These are phyloP conservation scores for Discoglossus pictus DNA, from an alignment of 2,797 vertebrate genomes.

Conservation along the genomic window DNA sequence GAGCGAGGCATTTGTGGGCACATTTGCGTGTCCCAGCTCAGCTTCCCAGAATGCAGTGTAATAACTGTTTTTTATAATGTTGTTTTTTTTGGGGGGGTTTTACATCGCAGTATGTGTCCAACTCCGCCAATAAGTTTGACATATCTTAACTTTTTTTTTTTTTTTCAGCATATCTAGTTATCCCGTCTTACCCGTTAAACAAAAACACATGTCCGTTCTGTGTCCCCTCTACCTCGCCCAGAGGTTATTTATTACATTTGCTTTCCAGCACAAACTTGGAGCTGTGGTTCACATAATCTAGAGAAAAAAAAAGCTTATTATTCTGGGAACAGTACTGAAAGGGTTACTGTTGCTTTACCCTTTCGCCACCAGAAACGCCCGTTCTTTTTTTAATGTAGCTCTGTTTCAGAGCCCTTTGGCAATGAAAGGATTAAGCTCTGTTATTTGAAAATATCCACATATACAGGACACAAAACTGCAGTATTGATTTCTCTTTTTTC, in stretches of 20 bases:
- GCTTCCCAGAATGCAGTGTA: too few relatives aligned
- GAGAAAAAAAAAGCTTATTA: conserved; percentile 65
- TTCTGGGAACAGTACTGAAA: conserved; percentile 70
- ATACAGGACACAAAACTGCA: conserved; percentile 74
- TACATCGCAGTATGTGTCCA: too few relatives aligned
- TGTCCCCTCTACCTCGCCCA: conserved; percentile 67
- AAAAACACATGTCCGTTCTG: conserved; percentile 62
- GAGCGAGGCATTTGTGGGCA: too few relatives aligned
- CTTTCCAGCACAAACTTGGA: conserved; percentile 61
- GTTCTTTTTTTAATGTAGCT: too few relatives aligned
- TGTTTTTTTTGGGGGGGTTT: too few relatives aligned
- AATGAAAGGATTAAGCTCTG: conserved; percentile 59
- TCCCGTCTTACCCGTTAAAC: conserved; percentile 59
- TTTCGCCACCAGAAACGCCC: too few relatives aligned
- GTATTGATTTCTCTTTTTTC: conserved; percentile 85
- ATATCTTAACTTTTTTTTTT: conserved; percentile 50
- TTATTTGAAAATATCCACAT: conserved; percentile 79
- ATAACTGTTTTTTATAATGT: too few relatives aligned
- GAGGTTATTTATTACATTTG: conserved; percentile 65
- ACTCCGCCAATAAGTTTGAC: too few relatives aligned
- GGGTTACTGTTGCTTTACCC: conserved; percentile 77
- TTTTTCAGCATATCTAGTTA: conserved; percentile 59
- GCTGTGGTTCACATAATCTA: conserved; percentile 68
- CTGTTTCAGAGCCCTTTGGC: not conserved
- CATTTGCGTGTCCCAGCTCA: too few relatives aligned